phyloP scores from a whole-genome alignment of 2,888 invertebrate genomes.

The Fabriciana adippe region DNA sequence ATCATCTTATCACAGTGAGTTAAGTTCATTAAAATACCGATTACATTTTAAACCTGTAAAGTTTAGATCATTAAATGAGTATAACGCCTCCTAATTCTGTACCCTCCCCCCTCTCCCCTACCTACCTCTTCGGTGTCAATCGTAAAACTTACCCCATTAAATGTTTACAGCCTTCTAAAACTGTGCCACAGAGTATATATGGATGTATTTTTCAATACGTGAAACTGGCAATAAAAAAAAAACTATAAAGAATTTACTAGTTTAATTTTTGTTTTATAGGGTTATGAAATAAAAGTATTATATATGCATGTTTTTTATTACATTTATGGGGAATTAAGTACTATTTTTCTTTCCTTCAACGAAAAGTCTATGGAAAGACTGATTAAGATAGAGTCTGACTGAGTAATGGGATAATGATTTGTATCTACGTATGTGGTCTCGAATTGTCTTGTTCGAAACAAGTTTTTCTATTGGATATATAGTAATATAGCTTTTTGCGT shows the following conservation, averaged over 20 bases:
- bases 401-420: no score
- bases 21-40: conserved; percentile 25
- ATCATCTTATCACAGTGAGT: neutral
- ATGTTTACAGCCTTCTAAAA: conserved; percentile 67
- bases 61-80: conserved; percentile 36
- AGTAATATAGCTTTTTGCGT: no score
- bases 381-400: no score
- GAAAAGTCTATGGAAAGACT: no score
- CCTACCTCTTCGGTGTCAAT: conserved; percentile 43
- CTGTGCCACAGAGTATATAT: conserved; percentile 38
- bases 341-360: neutral
- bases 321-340: neutral
- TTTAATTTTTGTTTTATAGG: conserved; percentile 15
- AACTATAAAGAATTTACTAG: conserved; percentile 34
- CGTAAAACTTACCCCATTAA: conserved; percentile 77
- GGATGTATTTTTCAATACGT: conserved; percentile 40
- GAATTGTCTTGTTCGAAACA: no score
- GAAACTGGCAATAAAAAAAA: conserved; percentile 30
- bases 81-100: conserved; percentile 32
- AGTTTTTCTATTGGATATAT: no score
- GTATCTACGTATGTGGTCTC: no score
- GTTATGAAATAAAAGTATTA: neutral
- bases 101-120: conserved; percentile 29
- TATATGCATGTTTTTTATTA: conserved; percentile 2
- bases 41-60: conserved; percentile 34